Conservation (phyloP, 2,888 invertebrate species). For the Torymus aiolomorphi region DNA sequence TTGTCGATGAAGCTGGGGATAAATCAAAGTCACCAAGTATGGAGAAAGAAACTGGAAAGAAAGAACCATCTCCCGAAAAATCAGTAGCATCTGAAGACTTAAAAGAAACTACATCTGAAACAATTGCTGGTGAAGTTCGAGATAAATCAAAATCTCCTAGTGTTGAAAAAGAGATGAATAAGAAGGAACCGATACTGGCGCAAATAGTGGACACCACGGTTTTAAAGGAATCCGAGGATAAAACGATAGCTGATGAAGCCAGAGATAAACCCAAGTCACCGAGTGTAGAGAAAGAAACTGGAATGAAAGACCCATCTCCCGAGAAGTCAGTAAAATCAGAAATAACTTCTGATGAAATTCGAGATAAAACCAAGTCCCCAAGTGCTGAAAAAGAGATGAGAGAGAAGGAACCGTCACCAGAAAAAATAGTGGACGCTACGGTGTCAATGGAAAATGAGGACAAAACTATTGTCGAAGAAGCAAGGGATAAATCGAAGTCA, state of each 20-base stretch:
- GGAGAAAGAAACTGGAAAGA: background rate
- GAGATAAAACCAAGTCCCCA: background rate
- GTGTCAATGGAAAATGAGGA: too few relatives aligned
- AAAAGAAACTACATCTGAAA: background rate
- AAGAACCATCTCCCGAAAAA: too few relatives aligned
- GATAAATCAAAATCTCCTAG: too few relatives aligned
- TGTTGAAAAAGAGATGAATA: background rate
- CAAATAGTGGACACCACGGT: too few relatives aligned
- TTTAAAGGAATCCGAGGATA: too few relatives aligned
- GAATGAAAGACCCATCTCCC: too few relatives aligned
- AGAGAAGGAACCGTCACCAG: conserved; percentile 21
- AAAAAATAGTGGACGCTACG: conserved; percentile 8
- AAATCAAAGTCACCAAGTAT: conserved; percentile 9
- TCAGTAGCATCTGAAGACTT: background rate
- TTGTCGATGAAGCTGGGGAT: background rate
- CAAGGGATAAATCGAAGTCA: conserved; percentile 46
- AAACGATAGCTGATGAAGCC: background rate
- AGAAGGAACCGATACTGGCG: background rate
- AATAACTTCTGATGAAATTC: background rate
- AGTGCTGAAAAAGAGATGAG: conserved; percentile 59
- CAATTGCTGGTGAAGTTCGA: conserved; percentile 24
- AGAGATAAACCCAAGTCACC: conserved; percentile 46
- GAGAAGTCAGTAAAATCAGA: background rate
- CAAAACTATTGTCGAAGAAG: too few relatives aligned
- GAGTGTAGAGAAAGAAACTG: background rate